Base-by-base conservation (phyloP, 2,888 invertebrate genomes). In the Habrosyne pyritoides region DNA sequence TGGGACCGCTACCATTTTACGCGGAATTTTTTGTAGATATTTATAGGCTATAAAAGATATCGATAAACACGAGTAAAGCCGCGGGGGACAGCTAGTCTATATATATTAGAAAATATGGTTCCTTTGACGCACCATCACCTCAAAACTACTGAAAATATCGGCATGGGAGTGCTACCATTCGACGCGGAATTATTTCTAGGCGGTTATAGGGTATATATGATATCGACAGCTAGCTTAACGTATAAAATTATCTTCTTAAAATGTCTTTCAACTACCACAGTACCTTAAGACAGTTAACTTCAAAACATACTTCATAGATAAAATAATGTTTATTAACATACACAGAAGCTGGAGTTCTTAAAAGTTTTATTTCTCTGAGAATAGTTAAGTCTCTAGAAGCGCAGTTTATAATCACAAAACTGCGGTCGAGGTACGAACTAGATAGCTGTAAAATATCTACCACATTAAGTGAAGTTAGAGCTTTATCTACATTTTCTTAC, bases 331-430 rank as follows among this genome's bases (percentile, higher is more conserved):
- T 3, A 42, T 42, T 18, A 14, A 42, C 18, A 18, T 42, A 8
- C 18, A 14, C 8, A 18, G 18, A 18, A n/a, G 14, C 36, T 42
- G 24, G 24, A 18, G 14, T 42, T 42, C 42, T 42, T 42, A 42
- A 42, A 42, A 18, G 8, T 42, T 5, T 42, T 42, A 42, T 42
- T 18, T 42, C 18, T 18, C 8, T 1, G 42, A 18, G 18, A 42
- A 18, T 42, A 14, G 42, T 42, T 42, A 42, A 42, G 42, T 18
- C 18, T 36, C 18, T 18, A 8, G 42, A 42, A 42, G 8, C 18
- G 42, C 18, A 42, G 18, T 42, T 42, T 42, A 42, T 42, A 42
- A 42, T 42, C 42, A n/a, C 42, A 42, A 42, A 42, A 42, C 42
- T 42, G 18, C 42, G 42, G 42, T 42, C 42, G 42, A 18, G 42